phyloP scores from a whole-genome alignment of 2,888 invertebrate genomes.

The Drosophila stalkeri region DNA sequence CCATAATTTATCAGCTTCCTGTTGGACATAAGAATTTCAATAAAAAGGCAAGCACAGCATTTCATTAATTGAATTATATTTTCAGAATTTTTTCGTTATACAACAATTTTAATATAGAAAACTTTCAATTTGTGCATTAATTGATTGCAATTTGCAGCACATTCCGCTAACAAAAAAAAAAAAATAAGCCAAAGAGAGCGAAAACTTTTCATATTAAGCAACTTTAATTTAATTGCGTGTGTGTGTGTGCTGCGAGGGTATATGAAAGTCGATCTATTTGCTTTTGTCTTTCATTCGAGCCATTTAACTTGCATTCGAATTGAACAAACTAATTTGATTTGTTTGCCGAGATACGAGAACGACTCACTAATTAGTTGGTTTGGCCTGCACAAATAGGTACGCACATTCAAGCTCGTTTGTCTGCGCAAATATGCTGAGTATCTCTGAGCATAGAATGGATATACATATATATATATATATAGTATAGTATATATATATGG shows the following conservation, averaged over 20 bases:
- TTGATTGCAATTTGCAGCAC: background rate
- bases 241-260: background rate
- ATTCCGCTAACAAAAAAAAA: too few species aligned
- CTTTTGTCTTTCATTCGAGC: conserved; percentile 21
- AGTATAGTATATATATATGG: background rate
- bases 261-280: background rate
- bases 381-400: conserved; percentile 17
- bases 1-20: too few species aligned
- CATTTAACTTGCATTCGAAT: conserved; percentile 37
- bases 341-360: conserved; percentile 47
- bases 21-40: too few species aligned
- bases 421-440: background rate
- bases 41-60: too few species aligned
- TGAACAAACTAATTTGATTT: conserved; percentile 61
- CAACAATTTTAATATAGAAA: background rate
- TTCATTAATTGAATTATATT: background rate
- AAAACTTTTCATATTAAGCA: background rate
- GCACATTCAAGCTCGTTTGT: background rate
- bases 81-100: background rate
- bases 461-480: background rate
- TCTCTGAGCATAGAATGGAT: background rate
- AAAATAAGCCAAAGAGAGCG: too few species aligned
- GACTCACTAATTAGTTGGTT: conserved; percentile 46
- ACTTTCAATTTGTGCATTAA: background rate
- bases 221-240: background rate